Conservation (phyloP, 2,797 vertebrate genomes). For the Thalassophryne amazonica region DNA sequence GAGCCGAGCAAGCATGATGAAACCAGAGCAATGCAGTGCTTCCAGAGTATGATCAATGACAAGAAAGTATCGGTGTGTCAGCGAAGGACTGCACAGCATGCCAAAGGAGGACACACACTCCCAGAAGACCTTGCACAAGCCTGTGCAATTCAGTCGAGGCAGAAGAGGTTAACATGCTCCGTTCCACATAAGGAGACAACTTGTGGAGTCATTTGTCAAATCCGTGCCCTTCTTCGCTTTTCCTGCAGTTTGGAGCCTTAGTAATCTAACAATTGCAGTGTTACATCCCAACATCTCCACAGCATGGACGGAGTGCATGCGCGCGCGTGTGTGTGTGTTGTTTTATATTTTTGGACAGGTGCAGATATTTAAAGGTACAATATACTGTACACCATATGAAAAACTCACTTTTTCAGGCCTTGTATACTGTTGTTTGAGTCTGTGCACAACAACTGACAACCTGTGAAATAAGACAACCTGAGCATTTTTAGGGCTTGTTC, state of each 20-base stretch:
- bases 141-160: constrained; percentile 38
- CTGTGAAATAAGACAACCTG: too few relatives aligned
- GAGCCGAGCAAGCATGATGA: constrained; percentile 73
- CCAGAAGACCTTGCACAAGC: constrained; percentile 46
- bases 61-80: constrained; percentile 67
- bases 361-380: constrained; percentile 16
- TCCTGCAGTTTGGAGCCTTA: constrained; percentile 3
- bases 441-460: too few relatives aligned
- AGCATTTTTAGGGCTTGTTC: too few relatives aligned
- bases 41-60: constrained; percentile 70
- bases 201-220: constrained; percentile 64
- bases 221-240: constrained; percentile 20
- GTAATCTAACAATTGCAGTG: constrained; percentile 26
- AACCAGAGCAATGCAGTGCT: constrained; percentile 71
- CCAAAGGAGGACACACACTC: constrained; percentile 57
- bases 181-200: constrained; percentile 59
- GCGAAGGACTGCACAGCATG: constrained; percentile 62
- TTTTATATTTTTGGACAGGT: not conserved
- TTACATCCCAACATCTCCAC: constrained; percentile 8
- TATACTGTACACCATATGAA: too few relatives aligned
- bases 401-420: too few relatives aligned
- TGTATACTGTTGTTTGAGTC: too few relatives aligned
- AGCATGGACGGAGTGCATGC: not conserved
- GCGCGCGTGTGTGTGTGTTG: not conserved
- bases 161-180: constrained; percentile 57